Base-by-base conservation (phyloP, 2,888 invertebrate species). In the Pocota personata region DNA sequence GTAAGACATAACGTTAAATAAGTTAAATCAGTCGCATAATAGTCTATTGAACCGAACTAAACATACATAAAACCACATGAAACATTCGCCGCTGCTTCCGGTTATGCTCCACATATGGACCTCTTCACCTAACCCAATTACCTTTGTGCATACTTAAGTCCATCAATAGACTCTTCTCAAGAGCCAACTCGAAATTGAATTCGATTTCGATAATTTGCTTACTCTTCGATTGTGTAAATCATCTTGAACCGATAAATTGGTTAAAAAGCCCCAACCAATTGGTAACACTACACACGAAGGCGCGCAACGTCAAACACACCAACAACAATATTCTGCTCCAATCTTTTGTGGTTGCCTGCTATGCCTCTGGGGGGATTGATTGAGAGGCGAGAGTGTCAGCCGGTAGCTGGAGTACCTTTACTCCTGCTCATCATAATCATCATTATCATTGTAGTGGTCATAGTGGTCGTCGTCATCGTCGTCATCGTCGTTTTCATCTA, bases 321-420 rank as follows among this genome's bases (percentile, higher is more conserved):
- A 50, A 35, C 57, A 76, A 32, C 8, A 27, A 35, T 19, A 40
- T 7, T n/a, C 24, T 24, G 16, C 50, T 35, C 50, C 40, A 46
- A 43, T 37, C 48, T 48, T 64, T 82, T 71, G 76, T 82, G 82
- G 82, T 82, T 64, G 55, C 46, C 30, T 43, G 8, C 8, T 16
- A 37, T 60, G 55, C 69, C 82, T 76, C 57, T 60, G 19, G 58
- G 40, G n/a, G 32, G 43, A 69, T 82, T 82, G 82, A 82, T 82
- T 82, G 82, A 82, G 82, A 77, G 82, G 82, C 82, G n/a, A 72
- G 66, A 77, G 77, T 82, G 82, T 77, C 82, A 82, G 82, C 71
- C 82, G 66, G 82, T 82, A 82, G 82, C 77, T 77, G 88, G 79
- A 86, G 84, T 86, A 55, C 69, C 86, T 67, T 60, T 24, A 73